A percentile compares a stretch with the other conserved stretches of the same genome.
These are phyloP conservation scores for Channallabes apus DNA, from an alignment of 2,797 vertebrate species.

Conservation along the genomic window DNA sequence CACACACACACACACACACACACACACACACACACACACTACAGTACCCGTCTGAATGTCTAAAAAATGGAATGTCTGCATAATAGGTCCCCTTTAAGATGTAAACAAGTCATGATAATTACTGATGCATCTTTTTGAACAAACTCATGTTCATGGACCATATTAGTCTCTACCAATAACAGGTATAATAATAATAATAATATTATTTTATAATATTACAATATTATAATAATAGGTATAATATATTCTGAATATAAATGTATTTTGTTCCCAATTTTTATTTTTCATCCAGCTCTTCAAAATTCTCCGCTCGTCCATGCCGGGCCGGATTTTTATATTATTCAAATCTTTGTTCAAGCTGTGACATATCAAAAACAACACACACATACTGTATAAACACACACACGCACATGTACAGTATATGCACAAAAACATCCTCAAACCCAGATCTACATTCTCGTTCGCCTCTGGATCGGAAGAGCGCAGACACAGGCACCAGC, in stretches of 20 bases:
- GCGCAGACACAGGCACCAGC: constrained; percentile 16
- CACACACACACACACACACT: too few relatives aligned
- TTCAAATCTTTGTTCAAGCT: neutral
- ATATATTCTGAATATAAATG: neutral
- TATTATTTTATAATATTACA: too few relatives aligned
- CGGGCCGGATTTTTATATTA: neutral
- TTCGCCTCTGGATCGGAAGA: too few relatives aligned
- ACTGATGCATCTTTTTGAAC: neutral
- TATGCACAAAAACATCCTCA: neutral
- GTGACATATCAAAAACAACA: neutral
- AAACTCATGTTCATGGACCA: neutral
- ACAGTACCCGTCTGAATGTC: too few relatives aligned
- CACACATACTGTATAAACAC: too few relatives aligned
- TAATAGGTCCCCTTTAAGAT: too few relatives aligned
- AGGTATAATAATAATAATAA: too few relatives aligned
- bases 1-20: too few relatives aligned
- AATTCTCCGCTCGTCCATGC: neutral
- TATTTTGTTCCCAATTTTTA: neutral
- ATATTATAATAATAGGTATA: neutral
- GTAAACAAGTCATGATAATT: neutral
- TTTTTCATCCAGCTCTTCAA: neutral
- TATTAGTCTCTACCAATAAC: neutral
- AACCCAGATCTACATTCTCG: too few relatives aligned
- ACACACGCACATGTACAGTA: neutral
- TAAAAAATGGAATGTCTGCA: too few relatives aligned